Percentiles rank a stretch among this genome's conserved stretches.
These are phyloP conservation scores for Sicus ferrugineus DNA, from an alignment of 2,888 invertebrate species.

Conservation along the genomic window DNA sequence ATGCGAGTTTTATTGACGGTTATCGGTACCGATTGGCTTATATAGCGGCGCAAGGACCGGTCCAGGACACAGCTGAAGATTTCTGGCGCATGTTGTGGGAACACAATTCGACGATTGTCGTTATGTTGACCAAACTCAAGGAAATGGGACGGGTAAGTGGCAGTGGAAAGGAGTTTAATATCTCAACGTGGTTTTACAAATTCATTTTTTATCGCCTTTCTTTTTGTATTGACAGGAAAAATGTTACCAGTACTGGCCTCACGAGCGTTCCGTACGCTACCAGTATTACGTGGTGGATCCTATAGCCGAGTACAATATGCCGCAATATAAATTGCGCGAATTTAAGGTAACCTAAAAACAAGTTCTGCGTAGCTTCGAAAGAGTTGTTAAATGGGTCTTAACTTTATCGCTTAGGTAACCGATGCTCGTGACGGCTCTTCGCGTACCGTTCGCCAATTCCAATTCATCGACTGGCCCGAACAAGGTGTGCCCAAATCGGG, in stretches of 20 bases:
- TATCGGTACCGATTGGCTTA: slow-evolving; percentile 93
- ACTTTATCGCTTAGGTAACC: slow-evolving; percentile 81
- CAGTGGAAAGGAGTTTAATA: neutral
- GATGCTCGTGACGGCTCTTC: slow-evolving; percentile 97
- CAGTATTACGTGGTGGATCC: slow-evolving; percentile 99
- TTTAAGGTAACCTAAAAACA: slow-evolving; percentile 86
- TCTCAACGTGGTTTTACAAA: neutral
- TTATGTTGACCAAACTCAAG: slow-evolving; percentile 97
- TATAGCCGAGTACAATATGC: slow-evolving; percentile 99
- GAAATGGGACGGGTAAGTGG: slow-evolving; percentile 94
- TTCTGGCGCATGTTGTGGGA: slow-evolving; percentile 99
- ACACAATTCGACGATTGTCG: slow-evolving; percentile 98
- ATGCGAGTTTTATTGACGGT: slow-evolving; percentile 97
- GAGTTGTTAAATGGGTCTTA: no score
- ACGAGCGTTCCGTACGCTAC: slow-evolving; percentile 95
- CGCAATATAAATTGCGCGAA: slow-evolving; percentile 97
- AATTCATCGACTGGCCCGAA: slow-evolving; percentile 96
- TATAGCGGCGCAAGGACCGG: slow-evolving; percentile 98
- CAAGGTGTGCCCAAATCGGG: slow-evolving; percentile 97
- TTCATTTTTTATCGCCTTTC: neutral
- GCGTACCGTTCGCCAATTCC: slow-evolving; percentile 94
- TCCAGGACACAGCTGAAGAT: slow-evolving; percentile 96
- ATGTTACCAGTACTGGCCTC: slow-evolving; percentile 99
- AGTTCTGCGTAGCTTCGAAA: neutral
- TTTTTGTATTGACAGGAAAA: slow-evolving; percentile 81